These are phyloP conservation scores for Euschistus heros DNA, from an alignment of 1,140 invertebrate genomes.

Conservation along the genomic window DNA sequence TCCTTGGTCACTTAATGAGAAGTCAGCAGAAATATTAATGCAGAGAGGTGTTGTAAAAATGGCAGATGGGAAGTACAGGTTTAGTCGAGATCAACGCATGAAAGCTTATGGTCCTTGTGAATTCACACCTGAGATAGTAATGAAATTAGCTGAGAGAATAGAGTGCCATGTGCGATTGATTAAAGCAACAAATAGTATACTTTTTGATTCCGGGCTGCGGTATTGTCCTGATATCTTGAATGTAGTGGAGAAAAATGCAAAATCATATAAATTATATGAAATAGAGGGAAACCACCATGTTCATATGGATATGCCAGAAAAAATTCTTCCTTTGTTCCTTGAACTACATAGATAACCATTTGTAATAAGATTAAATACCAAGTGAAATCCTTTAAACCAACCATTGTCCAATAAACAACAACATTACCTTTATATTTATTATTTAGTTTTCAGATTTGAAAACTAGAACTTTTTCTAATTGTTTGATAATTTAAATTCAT, in stretches of 20 bases:
- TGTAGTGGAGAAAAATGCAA: conserved; percentile 46
- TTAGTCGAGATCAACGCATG: conserved; percentile 51
- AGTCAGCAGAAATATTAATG: conserved; percentile 57
- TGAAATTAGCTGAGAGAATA: conserved; percentile 55
- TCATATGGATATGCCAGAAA: conserved; percentile 65
- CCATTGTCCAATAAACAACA: no score
- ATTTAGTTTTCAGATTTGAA: no score
- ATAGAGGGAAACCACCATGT: conserved; percentile 74
- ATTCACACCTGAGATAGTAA: conserved; percentile 52
- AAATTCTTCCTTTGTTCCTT: conserved; percentile 38
- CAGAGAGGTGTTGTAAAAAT: conserved; percentile 51
- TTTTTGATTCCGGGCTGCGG: conserved; percentile 49
- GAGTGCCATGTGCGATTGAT: conserved; percentile 68
- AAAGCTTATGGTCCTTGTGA: conserved; percentile 50
- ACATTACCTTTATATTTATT: no score
- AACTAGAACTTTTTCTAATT: no score
- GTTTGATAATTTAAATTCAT: no score
- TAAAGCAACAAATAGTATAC: conserved; percentile 51
- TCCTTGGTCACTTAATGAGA: conserved; percentile 50
- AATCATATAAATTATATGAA: conserved; percentile 50
- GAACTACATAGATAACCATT: neutral
- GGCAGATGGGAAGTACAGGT: conserved; percentile 43
- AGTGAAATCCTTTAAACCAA: no score
- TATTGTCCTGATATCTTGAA: conserved; percentile 51
- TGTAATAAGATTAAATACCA: no score